These are phyloP conservation scores for Lepus timidus DNA, from an alignment of 2,113 vertebrate species.

Conservation along the genomic window DNA sequence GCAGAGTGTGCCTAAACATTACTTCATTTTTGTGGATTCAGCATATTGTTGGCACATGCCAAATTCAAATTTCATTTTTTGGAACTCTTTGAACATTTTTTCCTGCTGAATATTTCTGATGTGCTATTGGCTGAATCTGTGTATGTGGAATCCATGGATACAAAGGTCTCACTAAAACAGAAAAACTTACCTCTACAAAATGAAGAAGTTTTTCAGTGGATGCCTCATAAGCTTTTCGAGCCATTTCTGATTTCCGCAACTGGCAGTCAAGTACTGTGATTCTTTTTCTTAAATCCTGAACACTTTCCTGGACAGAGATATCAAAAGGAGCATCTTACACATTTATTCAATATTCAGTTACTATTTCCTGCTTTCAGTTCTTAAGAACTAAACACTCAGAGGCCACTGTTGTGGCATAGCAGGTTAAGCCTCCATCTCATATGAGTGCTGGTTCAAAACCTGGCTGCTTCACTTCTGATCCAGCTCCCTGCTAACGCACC, in stretches of 20 bases:
- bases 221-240: conserved; percentile 92
- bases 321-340: neutral
- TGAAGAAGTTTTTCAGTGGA: conserved; percentile 94
- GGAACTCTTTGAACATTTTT: neutral
- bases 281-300: conserved; percentile 93
- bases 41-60: neutral
- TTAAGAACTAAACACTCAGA: neutral
- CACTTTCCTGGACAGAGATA: conserved; percentile 87
- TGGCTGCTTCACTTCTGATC: too few relatives aligned
- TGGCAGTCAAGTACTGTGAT: conserved; percentile 95
- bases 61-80: neutral
- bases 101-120: neutral
- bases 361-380: neutral
- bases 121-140: neutral
- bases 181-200: conserved; percentile 94
- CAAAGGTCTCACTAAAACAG: neutral
- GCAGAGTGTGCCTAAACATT: too few relatives aligned
- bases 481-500: too few relatives aligned
- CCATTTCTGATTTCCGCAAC: conserved; percentile 92
- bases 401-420: too few relatives aligned
- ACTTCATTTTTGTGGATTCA: neutral
- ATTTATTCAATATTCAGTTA: neutral
- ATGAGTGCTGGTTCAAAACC: too few relatives aligned
- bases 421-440: too few relatives aligned
- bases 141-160: neutral